Conservation (phyloP, 2,888 invertebrate species). For the Conistra vaccinii region DNA sequence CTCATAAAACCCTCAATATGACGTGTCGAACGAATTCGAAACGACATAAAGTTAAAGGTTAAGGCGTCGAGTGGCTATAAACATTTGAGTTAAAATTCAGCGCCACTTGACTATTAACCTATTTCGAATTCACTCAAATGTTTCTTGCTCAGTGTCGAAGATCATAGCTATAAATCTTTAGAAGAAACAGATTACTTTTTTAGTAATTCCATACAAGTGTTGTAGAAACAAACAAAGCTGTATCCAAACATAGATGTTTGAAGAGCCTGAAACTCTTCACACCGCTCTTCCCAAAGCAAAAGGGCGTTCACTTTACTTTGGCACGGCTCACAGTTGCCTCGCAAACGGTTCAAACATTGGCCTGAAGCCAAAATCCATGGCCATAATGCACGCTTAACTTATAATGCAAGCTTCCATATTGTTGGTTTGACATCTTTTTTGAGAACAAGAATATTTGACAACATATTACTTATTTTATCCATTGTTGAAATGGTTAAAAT, state of each 20-base stretch:
- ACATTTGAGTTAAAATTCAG: conserved; percentile 19
- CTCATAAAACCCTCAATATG: conserved; percentile 49
- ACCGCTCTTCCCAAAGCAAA: conserved; percentile 75
- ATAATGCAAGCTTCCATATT: conserved; percentile 68
- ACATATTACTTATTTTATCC: neutral
- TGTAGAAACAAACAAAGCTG: conserved; percentile 48
- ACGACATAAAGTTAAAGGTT: conserved; percentile 51
- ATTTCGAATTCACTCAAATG: conserved; percentile 32
- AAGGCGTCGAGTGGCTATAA: conserved; percentile 47
- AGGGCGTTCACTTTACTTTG: conserved; percentile 80
- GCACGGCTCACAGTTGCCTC: conserved; percentile 75
- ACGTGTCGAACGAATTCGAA: conserved; percentile 52
- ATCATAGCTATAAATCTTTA: conserved; percentile 9
- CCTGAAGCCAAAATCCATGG: conserved; percentile 75
- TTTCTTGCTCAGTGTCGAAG: conserved; percentile 15
- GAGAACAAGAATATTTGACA: conserved; percentile 32
- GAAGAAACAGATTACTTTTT: conserved; percentile 13
- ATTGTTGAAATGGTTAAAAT: neutral
- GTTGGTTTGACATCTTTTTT: conserved; percentile 64
- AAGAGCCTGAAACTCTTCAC: conserved; percentile 76
- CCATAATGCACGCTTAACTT: conserved; percentile 74
- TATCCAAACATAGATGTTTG: conserved; percentile 66
- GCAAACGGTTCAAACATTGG: conserved; percentile 80
- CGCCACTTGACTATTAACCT: conserved; percentile 51
- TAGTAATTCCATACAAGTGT: conserved; percentile 25